Base-by-base conservation (phyloP, 2,797 vertebrate genomes). In the Danio tinwini region DNA sequence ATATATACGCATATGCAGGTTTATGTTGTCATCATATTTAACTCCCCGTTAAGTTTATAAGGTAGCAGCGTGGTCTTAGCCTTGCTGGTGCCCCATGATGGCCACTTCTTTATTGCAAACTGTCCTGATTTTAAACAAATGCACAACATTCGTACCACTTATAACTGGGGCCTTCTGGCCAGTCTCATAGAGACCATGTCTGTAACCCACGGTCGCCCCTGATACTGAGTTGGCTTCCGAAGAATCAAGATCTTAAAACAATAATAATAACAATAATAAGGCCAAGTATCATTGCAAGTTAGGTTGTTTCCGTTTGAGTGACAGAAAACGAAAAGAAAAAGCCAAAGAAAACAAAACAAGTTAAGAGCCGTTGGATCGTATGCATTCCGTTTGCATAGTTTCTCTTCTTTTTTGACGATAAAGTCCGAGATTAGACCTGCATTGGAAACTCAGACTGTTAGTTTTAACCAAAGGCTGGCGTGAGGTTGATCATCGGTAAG, bases 71-170 rank as follows among this genome's bases (percentile, higher is more conserved):
- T 92, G 96, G 94, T 94, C 94, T 97, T 95, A 95, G 96, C 97
- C 96, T 96, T 97, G 96, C 97, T 97, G 94, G 94, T 96, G 96
- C 96, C 96, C 96, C 90, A 82, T 88, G 91, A 91, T 93, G 92
- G 91, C 91, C 91, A 90, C 90, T 90, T 73, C 77, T 79, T 98
- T 98, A 98, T 97, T 98, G 97, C 97, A 97, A 97, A 98, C 96
- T 97, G 96, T 98, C 96, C 96, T 93, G 93, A 94, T 94, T 93
- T 96, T 96, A 98, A 97, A 98, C 97, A 96, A 99, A 99, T 98
- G 97, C 96, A 99, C 97, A 99, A 99, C 98, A 99, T 99, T 99
- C 97, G 96, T 98, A 99, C 97, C 97, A 96, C 96, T 97, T 97
- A 97, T 96, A 97, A 98, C 96, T 96, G 95, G 97, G 97, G 96